Evolutionary conservation across 2,113 vertebrate genomes (phyloP).

Genomic region (Pachyramphus minor): DNA sequence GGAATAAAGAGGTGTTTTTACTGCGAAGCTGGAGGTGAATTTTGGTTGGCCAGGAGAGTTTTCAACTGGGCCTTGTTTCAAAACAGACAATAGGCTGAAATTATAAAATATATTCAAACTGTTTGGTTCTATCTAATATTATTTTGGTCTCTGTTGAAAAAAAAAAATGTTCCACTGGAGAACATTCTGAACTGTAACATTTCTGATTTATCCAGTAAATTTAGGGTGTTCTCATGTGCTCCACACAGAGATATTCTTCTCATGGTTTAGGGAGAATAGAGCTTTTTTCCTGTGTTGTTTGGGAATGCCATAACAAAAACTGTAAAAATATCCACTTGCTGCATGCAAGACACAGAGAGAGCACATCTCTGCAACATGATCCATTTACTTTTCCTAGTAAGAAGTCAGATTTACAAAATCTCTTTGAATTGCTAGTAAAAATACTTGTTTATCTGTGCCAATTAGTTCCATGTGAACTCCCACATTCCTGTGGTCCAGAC

Average conservation of each 20-base stretch:
- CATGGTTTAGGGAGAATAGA: not conserved
- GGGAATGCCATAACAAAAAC: not conserved
- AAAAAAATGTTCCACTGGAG: not conserved
- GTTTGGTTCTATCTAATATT: not conserved
- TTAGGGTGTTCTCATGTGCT: not conserved
- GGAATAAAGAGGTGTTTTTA: not conserved
- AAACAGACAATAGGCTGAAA: not conserved
- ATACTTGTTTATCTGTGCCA: slow-evolving; percentile 55
- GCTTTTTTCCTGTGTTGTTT: not conserved
- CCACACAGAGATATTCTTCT: not conserved
- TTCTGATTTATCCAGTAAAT: not conserved
- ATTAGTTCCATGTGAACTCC: slow-evolving; percentile 33
- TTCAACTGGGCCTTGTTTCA: not conserved
- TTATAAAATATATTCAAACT: not conserved
- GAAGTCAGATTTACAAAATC: slow-evolving; percentile 31
- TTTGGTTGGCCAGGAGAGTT: not conserved
- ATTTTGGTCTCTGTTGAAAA: not conserved
- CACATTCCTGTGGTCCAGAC: slow-evolving; percentile 64
- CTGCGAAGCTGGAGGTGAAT: not conserved
- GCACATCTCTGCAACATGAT: not conserved
- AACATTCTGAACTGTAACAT: not conserved
- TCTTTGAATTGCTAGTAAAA: slow-evolving; percentile 47
- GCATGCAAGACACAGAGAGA: not conserved
- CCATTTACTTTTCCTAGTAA: slow-evolving; percentile 14
- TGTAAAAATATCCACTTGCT: not conserved